These are phyloP conservation scores for Baronia brevicornis DNA, from an alignment of 2,888 invertebrate genomes.

Conservation along the genomic window DNA sequence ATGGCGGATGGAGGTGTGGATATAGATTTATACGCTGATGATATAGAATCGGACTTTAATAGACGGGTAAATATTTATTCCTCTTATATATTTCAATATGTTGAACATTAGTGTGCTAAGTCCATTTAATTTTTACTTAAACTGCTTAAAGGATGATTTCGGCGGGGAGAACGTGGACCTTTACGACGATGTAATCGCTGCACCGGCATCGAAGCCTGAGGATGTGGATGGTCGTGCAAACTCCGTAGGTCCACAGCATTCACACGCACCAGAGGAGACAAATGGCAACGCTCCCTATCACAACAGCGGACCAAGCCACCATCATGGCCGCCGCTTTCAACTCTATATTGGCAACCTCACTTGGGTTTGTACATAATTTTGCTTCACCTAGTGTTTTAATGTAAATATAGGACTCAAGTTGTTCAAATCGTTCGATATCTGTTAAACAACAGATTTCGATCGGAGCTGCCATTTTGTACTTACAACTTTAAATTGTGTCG, in stretches of 20 bases:
- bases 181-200: slow-evolving; percentile 95
- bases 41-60: slow-evolving; percentile 94
- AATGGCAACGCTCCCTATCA: slow-evolving; percentile 80
- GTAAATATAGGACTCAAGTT: slow-evolving; percentile 51
- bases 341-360: slow-evolving; percentile 98
- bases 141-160: slow-evolving; percentile 81
- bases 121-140: slow-evolving; percentile 22
- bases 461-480: slow-evolving; percentile 24
- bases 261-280: slow-evolving; percentile 79
- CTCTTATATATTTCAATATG: not conserved
- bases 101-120: not conserved
- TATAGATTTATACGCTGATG: slow-evolving; percentile 97
- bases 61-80: slow-evolving; percentile 58
- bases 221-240: slow-evolving; percentile 76
- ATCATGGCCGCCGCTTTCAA: slow-evolving; percentile 89
- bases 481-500: slow-evolving; percentile 1
- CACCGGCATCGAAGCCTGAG: slow-evolving; percentile 79
- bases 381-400: slow-evolving; percentile 48
- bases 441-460: slow-evolving; percentile 28
- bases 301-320: slow-evolving; percentile 82
- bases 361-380: slow-evolving; percentile 86
- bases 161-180: slow-evolving; percentile 93
- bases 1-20: slow-evolving; percentile 96
- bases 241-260: slow-evolving; percentile 68
- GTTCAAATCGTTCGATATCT: slow-evolving; percentile 33